Conservation (phyloP, 2,797 vertebrate species). For the Numenius phaeopus region DNA sequence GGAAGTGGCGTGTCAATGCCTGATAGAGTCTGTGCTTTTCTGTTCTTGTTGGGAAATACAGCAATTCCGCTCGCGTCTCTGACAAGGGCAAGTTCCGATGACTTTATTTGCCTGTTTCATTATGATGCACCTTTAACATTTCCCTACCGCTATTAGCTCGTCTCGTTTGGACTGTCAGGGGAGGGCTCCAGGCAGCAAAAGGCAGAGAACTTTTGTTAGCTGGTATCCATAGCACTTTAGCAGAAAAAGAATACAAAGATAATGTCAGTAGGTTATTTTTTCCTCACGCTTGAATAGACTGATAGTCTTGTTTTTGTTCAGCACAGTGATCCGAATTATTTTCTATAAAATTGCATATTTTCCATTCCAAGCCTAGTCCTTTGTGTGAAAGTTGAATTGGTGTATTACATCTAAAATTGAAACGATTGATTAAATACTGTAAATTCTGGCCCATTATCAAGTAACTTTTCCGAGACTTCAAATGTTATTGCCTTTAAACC, state of each 20-base stretch:
- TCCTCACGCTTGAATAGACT: background rate
- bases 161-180: background rate
- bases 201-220: background rate
- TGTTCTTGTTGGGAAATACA: background rate
- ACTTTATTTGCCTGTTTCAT: constrained; percentile 34
- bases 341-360: constrained; percentile 26
- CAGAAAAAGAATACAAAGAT: constrained; percentile 28
- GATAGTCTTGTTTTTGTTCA: constrained; percentile 56
- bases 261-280: constrained; percentile 61
- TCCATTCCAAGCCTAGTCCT: background rate
- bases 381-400: background rate
- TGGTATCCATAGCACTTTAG: background rate
- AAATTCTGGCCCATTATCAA: background rate
- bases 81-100: background rate
- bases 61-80: background rate
- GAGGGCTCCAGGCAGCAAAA: constrained; percentile 2
- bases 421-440: constrained; percentile 15
- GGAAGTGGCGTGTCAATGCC: background rate
- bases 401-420: constrained; percentile 17
- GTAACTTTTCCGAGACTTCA: background rate
- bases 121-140: constrained; percentile 28
- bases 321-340: constrained; percentile 33
- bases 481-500: background rate
- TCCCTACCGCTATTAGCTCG: background rate
- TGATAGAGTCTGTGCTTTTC: background rate